Base-by-base conservation (phyloP, 2,888 invertebrate genomes). In the Gortyna flavago region DNA sequence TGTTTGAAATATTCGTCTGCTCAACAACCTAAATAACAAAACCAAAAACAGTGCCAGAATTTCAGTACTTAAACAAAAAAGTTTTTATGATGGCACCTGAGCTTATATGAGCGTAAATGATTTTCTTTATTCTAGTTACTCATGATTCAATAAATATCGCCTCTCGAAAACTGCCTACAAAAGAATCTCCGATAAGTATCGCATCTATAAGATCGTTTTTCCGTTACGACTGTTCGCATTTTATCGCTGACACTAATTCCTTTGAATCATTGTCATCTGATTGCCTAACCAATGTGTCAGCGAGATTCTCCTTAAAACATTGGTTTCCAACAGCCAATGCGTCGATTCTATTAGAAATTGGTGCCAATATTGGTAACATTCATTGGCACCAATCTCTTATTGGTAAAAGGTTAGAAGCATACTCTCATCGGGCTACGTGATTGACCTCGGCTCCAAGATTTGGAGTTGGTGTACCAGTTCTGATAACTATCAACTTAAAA, bases 231-330 rank as follows among this genome's bases (percentile, higher is more conserved):
- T 57, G 29, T 65, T 64, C 32, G 16, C 21, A 68, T 68, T 83
- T 57, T 75, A 76, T 70, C 44, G 65, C 82, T 75, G 69, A 81
- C 65, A 69, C 29, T 44, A 67, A 81, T 72, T 66, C 69, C 65
- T 72, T 69, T 78, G 29, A 78, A 78, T 72, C 35, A 48, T 66
- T 78, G n/a, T 77, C 68, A 69, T 72, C 38, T 2, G 59, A 29
- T 62, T 65, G 38, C 32, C 16, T 25, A 65, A 69, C 25, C 35
- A 51, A 59, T 48, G 72, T 69, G 1, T 83, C 68, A 72, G 54
- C 72, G n/a, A 65, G n/a, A 68, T 44, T 32, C 35, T 9, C 16
- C 7, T 41, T 7, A 3, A 41, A 35, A 29, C 18, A 25, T 64
- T 72, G 61, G 21, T 13, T 29, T 25, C 62, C 0, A 44, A 68